Evolutionary conservation across 2,797 vertebrate genomes (phyloP), one percentile per base, ranked within the genome.

Genomic region (Loriculus beryllinus): DNA sequence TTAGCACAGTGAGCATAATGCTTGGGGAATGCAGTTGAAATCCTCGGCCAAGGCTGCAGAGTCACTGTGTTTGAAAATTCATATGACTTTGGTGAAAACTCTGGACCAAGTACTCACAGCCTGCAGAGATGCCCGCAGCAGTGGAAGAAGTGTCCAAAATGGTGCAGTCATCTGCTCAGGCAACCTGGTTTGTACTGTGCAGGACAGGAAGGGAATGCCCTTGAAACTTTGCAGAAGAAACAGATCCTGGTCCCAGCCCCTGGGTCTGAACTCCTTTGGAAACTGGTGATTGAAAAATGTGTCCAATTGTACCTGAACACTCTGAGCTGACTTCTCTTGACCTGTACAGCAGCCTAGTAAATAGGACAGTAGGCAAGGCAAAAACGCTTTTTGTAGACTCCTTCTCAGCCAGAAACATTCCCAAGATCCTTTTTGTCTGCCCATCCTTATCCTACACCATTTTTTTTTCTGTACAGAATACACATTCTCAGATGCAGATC

Each of bases 61-160:
- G 91, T 95, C 87, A 94, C 90, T 35, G 60, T 81, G 69, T 93
- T 96, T 95, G 63, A 86, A 91, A 94, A 92, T 86, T 95, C 93
- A 25, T 77, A 47, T 96, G 96, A 94, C 95, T 94, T 95, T 42
- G 67, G 82, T 91, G 85, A 88, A 62, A 70, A 74, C 54, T 93
- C 67, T 90, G 85, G 77, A 39, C 59, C 15, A 15, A 93, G 70
- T 21, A 39, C 74, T 96, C 19, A 2, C 51, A 86, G 54, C 62
- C 86, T 89, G 94, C 91, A 83, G 72, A 86, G 86, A 31, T 59
- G 49, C 43, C 84, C 4, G 1, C 63, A 89, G 93, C 68, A 81
- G 65, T 72, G 86, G 69, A 62, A 43, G 22, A 91, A 16, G 59
- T 40, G 42, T 95, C 59, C 80, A 57, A 69, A 95, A 22, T 33